A percentile compares a stretch with the other conserved stretches of the same genome.
These are phyloP conservation scores for Conus ventricosus DNA, from an alignment of 1,140 invertebrate genomes.

Conservation along the genomic window DNA sequence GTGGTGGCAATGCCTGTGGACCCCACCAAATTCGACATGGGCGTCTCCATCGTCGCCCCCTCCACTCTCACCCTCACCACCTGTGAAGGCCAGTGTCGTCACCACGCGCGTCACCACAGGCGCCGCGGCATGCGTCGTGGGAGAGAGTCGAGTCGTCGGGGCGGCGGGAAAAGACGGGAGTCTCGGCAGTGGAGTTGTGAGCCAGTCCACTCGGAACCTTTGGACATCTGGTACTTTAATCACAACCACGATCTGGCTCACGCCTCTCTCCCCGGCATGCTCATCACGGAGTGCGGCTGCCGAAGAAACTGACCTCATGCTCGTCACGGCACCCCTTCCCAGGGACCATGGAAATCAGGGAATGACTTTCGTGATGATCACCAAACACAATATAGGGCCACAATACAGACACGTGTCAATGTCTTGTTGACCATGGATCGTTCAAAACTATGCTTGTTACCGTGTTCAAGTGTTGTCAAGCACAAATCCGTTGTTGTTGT, in stretches of 20 bases:
- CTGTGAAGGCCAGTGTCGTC: slow-evolving; percentile 20
- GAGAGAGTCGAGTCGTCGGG: not conserved
- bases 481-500: no score
- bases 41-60: slow-evolving; percentile 27
- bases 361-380: no score
- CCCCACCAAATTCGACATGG: slow-evolving; percentile 22
- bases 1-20: slow-evolving; percentile 23
- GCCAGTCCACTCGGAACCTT: not conserved
- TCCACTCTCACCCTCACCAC: slow-evolving; percentile 15
- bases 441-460: no score
- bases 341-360: no score
- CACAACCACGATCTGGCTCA: slow-evolving; percentile 31
- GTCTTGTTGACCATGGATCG: no score
- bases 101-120: not conserved
- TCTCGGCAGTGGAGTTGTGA: not conserved
- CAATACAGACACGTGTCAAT: no score
- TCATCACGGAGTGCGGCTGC: slow-evolving; percentile 27
- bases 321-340: no score
- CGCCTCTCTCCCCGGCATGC: not conserved
- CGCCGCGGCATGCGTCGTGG: not conserved
- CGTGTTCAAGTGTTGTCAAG: no score
- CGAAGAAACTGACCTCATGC: not conserved
- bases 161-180: not conserved
- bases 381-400: no score
- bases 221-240: slow-evolving; percentile 32